These are phyloP conservation scores for Tinea trinotella DNA, from an alignment of 2,888 invertebrate genomes.

Conservation along the genomic window DNA sequence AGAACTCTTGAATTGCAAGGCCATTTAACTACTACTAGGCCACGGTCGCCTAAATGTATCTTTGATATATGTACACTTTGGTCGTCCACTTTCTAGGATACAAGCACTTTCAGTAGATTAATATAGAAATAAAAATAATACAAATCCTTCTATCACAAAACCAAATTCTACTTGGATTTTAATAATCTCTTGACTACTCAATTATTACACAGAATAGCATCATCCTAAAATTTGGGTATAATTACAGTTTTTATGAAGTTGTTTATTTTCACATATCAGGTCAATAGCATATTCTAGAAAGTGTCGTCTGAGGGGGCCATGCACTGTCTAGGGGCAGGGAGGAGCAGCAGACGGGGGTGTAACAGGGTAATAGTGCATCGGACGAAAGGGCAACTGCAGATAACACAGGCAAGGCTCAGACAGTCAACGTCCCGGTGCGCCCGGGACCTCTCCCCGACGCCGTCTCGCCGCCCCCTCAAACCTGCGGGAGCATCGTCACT, in stretches of 20 bases:
- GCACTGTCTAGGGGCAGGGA: conserved; percentile 30
- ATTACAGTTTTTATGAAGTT: conserved; percentile 29
- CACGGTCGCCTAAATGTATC: no score
- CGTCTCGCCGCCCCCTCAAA: conserved; percentile 25
- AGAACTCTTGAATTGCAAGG: no score
- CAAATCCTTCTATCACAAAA: no score
- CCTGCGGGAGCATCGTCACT: conserved; percentile 4
- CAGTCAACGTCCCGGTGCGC: conserved; percentile 70
- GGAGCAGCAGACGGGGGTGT: conserved; percentile 37
- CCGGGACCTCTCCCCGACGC: conserved; percentile 34
- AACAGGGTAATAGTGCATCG: conserved; percentile 65
- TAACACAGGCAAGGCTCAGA: conserved; percentile 64
- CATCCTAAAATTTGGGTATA: neutral
- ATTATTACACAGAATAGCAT: no score
- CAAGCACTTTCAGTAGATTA: no score
- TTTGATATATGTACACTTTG: no score
- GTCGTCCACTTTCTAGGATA: no score
- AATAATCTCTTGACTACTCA: no score
- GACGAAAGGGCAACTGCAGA: conserved; percentile 72
- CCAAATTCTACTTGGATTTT: no score
- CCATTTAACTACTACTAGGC: no score
- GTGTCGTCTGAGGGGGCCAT: conserved; percentile 42
- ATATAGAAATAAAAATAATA: no score
- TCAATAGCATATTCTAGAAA: conserved; percentile 56
- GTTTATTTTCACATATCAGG: conserved; percentile 55